Percentiles rank a stretch among this genome's conserved stretches.
Evolutionary conservation across 1,140 invertebrate species (phyloP).

Genomic region (Uloborus diversus): DNA sequence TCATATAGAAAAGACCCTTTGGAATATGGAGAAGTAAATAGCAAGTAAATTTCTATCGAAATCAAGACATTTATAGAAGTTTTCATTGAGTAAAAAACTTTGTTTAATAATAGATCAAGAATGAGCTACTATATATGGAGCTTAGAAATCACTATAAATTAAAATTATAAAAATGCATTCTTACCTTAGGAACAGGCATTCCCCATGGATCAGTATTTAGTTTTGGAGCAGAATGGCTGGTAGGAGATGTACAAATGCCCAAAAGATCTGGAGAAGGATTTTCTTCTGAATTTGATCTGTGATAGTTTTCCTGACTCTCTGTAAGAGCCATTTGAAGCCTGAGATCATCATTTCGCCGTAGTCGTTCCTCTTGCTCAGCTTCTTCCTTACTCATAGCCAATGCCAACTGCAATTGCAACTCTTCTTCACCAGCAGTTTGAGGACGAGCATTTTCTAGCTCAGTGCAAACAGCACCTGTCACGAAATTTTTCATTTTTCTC

Average conservation of each 20-base stretch:
- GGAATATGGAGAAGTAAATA: no score
- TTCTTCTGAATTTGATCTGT: constrained; percentile 10
- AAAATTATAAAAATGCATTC: not conserved
- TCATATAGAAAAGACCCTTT: no score
- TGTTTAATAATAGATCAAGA: no score
- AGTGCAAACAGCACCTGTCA: constrained; percentile 64
- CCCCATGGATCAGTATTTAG: constrained; percentile 63
- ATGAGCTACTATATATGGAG: no score
- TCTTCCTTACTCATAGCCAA: constrained; percentile 98
- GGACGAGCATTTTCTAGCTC: constrained; percentile 94
- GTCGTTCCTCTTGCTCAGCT: constrained; percentile 94
- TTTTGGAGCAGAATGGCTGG: constrained; percentile 14
- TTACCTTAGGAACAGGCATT: constrained; percentile 59
- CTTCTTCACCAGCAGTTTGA: constrained; percentile 96
- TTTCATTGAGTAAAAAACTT: no score
- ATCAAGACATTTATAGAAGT: no score
- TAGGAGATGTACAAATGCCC: constrained; percentile 32
- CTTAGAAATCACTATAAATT: no score
- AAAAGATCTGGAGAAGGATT: constrained; percentile 37
- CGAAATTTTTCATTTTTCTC: no score
- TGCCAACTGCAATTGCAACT: constrained; percentile 96
- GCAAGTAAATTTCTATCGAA: no score
- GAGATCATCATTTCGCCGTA: constrained; percentile 91
- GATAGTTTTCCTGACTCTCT: constrained; percentile 91
- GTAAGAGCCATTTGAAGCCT: constrained; percentile 91